Evolutionary conservation across 2,797 vertebrate species (phyloP).

Genomic region (Fringilla coelebs): DNA sequence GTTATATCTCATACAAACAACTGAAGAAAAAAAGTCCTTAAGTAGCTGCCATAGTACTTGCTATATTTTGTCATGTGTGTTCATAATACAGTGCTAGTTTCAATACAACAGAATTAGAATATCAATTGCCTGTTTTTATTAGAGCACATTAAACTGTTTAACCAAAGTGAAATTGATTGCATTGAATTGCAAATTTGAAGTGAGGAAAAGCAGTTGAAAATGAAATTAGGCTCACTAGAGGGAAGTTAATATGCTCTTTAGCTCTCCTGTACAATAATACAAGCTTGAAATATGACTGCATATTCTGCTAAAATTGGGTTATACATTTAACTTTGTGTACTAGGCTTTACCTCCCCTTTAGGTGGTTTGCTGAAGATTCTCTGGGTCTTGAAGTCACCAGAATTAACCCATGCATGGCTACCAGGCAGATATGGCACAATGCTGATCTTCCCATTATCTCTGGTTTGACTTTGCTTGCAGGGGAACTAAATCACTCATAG

Average conservation of each 20-base stretch:
- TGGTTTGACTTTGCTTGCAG: background rate
- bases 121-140: slow-evolving; percentile 57
- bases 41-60: background rate
- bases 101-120: slow-evolving; percentile 54
- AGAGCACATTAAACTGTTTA: slow-evolving; percentile 54
- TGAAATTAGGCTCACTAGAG: slow-evolving; percentile 1
- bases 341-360: background rate
- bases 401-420: background rate
- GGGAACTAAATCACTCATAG: background rate
- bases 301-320: background rate
- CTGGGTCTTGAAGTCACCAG: background rate
- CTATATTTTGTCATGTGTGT: slow-evolving; percentile 18
- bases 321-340: background rate
- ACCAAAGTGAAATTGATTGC: slow-evolving; percentile 56
- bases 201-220: slow-evolving; percentile 15
- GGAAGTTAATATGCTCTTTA: background rate
- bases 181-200: slow-evolving; percentile 65
- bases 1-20: background rate
- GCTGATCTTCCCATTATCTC: background rate
- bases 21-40: background rate
- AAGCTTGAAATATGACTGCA: background rate
- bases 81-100: slow-evolving; percentile 34
- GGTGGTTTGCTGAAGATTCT: background rate
- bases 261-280: background rate
- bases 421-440: background rate